Evolutionary conservation across 2,888 invertebrate genomes (phyloP).

Genomic region (Acanthosepion esculentum): DNA sequence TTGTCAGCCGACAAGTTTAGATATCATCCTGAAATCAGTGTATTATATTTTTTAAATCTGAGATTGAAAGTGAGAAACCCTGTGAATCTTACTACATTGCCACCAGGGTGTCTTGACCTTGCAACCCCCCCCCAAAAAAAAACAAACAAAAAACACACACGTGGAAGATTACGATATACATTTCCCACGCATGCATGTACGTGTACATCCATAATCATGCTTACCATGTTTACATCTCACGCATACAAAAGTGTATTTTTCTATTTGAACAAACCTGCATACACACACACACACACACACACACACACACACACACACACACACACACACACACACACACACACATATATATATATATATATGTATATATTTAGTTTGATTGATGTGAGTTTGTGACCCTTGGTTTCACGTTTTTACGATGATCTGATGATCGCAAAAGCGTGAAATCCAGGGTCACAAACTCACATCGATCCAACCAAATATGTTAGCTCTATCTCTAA

Average conservation of each 20-base stretch:
- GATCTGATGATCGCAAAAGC: too few relatives aligned
- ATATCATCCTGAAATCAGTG: neutral
- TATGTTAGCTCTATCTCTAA: too few relatives aligned
- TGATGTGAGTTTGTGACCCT: too few relatives aligned
- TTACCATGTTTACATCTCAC: too few relatives aligned
- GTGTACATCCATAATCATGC: neutral
- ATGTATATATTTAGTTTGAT: too few relatives aligned
- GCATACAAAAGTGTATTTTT: too few relatives aligned
- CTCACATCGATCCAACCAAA: too few relatives aligned
- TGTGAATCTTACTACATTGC: neutral
- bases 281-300: neutral
- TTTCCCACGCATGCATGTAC: neutral
- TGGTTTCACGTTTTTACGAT: too few relatives aligned
- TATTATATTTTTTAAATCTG: neutral
- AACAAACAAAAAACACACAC: too few relatives aligned
- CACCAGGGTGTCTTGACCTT: neutral
- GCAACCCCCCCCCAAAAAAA: neutral
- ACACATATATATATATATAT: neutral
- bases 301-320: neutral
- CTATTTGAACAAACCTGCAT: neutral
- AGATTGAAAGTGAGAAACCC: neutral
- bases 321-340: neutral
- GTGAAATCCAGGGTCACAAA: too few relatives aligned
- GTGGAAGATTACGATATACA: neutral
- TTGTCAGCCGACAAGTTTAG: neutral